phyloP scores from a whole-genome alignment of 2,888 invertebrate genomes.

The Bimastos eiseni region DNA sequence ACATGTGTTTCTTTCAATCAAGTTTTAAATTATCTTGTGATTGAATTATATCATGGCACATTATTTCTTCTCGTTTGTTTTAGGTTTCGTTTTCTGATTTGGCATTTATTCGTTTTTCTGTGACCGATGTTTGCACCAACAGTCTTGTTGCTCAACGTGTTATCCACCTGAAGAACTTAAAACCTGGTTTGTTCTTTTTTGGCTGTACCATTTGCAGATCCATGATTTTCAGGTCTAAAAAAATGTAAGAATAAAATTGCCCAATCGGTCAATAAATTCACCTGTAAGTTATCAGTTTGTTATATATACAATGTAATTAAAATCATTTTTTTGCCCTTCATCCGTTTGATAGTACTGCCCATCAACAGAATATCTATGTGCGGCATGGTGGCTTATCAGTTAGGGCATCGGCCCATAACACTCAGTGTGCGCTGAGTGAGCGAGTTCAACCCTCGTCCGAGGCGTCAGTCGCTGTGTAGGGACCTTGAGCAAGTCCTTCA shows the following conservation, averaged over 20 bases:
- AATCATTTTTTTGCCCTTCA: too few relatives aligned
- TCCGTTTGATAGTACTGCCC: too few relatives aligned
- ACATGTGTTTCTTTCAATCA: background rate
- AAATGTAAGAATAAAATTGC: background rate
- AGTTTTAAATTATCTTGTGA: background rate
- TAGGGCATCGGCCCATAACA: too few relatives aligned
- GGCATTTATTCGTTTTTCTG: slow-evolving; percentile 83
- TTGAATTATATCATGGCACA: background rate
- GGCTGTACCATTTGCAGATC: background rate
- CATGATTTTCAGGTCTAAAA: background rate
- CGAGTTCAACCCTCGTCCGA: too few relatives aligned
- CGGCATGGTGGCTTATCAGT: too few relatives aligned
- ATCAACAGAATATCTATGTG: too few relatives aligned
- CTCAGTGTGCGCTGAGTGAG: too few relatives aligned
- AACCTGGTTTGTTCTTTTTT: slow-evolving; percentile 69
- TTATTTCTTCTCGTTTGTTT: background rate
- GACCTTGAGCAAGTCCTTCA: too few relatives aligned
- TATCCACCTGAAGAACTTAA: slow-evolving; percentile 79
- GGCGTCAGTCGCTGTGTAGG: too few relatives aligned
- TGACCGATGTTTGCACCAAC: slow-evolving; percentile 81
- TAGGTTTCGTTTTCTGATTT: slow-evolving; percentile 76
- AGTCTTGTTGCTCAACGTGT: slow-evolving; percentile 84
- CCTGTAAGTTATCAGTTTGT: too few relatives aligned
- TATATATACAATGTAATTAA: too few relatives aligned
- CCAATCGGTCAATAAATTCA: too few relatives aligned